A percentile compares a stretch with the other conserved stretches of the same genome.
Conservation (phyloP, 2,797 vertebrate species). For the Pterois miles region DNA sequence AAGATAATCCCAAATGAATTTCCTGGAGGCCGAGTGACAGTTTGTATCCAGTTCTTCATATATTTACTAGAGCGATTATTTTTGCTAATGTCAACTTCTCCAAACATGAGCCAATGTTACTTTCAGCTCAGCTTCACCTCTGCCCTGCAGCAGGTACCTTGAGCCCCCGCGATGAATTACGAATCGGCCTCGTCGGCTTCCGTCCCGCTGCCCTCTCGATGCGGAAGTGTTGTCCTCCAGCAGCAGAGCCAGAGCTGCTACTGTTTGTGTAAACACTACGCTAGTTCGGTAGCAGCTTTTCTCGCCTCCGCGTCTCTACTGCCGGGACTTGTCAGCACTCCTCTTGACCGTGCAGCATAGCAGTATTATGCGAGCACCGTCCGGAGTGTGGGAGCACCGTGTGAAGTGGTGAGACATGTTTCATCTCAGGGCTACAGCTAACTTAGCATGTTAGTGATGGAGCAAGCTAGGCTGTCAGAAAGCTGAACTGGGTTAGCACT, state of each 20-base stretch:
- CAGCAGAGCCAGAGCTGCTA: slow-evolving; percentile 59
- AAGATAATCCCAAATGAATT: too few relatives aligned
- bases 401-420: slow-evolving; percentile 79
- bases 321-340: slow-evolving; percentile 35
- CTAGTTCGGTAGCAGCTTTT: slow-evolving; percentile 27
- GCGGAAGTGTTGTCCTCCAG: slow-evolving; percentile 81
- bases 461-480: slow-evolving; percentile 65
- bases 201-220: slow-evolving; percentile 55
- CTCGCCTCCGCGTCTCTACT: slow-evolving; percentile 2
- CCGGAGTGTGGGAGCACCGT: slow-evolving; percentile 73
- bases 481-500: slow-evolving; percentile 27
- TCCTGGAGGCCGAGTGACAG: too few relatives aligned
- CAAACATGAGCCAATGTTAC: neutral
- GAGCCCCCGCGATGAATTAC: neutral
- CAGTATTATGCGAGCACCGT: slow-evolving; percentile 75
- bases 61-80: too few relatives aligned
- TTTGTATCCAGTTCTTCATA: too few relatives aligned
- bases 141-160: neutral
- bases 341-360: slow-evolving; percentile 31
- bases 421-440: slow-evolving; percentile 64
- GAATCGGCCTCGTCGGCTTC: slow-evolving; percentile 72
- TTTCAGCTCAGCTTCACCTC: neutral
- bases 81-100: too few relatives aligned
- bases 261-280: slow-evolving; percentile 62
- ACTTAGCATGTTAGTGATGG: slow-evolving; percentile 69